phyloP scores from a whole-genome alignment of 64 coral and sea anemone species.

The Pachyseris speciosa region DNA sequence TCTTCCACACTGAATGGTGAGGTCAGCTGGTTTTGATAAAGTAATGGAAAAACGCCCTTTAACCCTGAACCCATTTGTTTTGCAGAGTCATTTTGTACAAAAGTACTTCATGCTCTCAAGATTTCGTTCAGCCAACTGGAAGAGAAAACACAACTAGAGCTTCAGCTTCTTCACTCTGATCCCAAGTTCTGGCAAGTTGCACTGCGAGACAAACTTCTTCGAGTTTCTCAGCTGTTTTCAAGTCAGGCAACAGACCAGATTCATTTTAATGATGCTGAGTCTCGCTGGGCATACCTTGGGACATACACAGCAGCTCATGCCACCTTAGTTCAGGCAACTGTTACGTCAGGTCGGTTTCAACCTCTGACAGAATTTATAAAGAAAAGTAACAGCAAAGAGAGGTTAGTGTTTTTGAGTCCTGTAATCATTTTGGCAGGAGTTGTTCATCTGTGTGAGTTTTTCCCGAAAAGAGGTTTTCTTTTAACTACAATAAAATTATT shows the following conservation, averaged over 20 bases:
- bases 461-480: too few species aligned
- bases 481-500: too few species aligned
- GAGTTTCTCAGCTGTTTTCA: conserved; percentile 91
- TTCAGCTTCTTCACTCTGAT: conserved; percentile 79
- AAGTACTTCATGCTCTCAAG: conserved; percentile 85
- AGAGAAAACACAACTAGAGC: conserved; percentile 95
- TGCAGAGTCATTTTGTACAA: conserved; percentile 84
- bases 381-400: conserved; percentile 54
- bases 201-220: conserved; percentile 83
- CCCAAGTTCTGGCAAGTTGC: conserved; percentile 81
- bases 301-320: conserved; percentile 94
- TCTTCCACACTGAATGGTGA: too few species aligned
- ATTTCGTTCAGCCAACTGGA: conserved; percentile 88
- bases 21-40: too few species aligned
- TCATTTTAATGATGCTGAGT: conserved; percentile 88
- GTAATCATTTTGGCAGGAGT: neutral
- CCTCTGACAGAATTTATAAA: conserved; percentile 82
- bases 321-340: conserved; percentile 80
- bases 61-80: neutral
- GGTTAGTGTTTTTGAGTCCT: neutral
- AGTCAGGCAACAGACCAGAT: conserved; percentile 91
- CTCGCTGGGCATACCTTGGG: conserved; percentile 88
- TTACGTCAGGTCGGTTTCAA: conserved; percentile 79
- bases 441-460: too few species aligned
- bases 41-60: too few species aligned